These are phyloP conservation scores for Lasioglossum villosulum DNA, from an alignment of 2,888 invertebrate genomes.

Conservation along the genomic window DNA sequence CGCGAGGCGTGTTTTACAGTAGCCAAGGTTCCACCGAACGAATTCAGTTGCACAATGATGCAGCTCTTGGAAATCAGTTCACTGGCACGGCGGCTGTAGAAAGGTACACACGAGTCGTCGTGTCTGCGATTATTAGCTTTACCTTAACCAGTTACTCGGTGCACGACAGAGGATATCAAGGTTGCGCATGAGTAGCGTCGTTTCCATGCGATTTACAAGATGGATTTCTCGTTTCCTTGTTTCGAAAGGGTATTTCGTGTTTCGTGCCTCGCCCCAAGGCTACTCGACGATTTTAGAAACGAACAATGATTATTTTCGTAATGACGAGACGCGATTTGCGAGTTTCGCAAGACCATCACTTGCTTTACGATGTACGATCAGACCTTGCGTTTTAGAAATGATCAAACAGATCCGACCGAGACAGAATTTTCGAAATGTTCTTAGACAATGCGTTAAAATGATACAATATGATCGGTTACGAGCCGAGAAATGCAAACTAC, in stretches of 20 bases:
- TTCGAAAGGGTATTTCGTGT: neutral
- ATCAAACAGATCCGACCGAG: neutral
- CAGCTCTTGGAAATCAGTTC: conserved; percentile 75
- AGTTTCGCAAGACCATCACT: neutral
- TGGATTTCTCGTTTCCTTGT: conserved; percentile 41
- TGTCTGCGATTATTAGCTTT: conserved; percentile 68
- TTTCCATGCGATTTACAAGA: conserved; percentile 41
- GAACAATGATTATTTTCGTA: neutral
- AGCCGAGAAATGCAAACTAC: neutral
- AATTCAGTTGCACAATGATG: conserved; percentile 78
- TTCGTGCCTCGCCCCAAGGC: neutral
- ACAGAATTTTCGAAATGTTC: neutral
- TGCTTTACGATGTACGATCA: neutral
- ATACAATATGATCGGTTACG: neutral
- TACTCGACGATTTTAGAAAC: neutral
- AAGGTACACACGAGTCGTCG: conserved; percentile 64
- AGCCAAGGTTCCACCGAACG: conserved; percentile 75
- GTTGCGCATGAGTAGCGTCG: conserved; percentile 56
- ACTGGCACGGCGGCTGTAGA: conserved; percentile 74
- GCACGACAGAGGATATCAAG: conserved; percentile 60
- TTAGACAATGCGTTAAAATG: neutral
- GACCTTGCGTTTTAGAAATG: neutral
- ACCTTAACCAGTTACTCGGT: conserved; percentile 65
- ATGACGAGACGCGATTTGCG: neutral
- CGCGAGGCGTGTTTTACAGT: conserved; percentile 59